These are phyloP conservation scores for Cerceris ruficornis DNA, from an alignment of 2,888 invertebrate genomes.

Conservation along the genomic window DNA sequence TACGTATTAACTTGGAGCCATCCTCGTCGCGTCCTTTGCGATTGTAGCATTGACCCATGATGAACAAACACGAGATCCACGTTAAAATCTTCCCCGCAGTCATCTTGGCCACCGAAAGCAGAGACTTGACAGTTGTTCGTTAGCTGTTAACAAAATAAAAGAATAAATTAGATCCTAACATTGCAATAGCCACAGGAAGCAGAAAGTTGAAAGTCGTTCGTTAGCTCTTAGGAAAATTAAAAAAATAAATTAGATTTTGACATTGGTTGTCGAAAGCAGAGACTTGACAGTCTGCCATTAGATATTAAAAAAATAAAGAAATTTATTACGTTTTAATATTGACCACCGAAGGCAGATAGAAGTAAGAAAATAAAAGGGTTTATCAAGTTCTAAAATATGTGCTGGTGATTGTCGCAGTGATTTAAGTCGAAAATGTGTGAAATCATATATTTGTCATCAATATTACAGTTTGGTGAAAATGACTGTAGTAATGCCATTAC, in stretches of 20 bases:
- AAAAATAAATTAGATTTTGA: no score
- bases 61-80: conserved; percentile 61
- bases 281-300: not conserved
- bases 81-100: conserved; percentile 55
- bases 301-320: conserved; percentile 25
- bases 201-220: no score
- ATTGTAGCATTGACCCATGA: conserved; percentile 68
- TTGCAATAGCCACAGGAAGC: not conserved
- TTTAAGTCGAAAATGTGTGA: no score
- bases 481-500: no score
- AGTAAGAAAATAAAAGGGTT: no score
- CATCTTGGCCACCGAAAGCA: conserved; percentile 51
- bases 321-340: not conserved
- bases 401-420: no score
- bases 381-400: no score
- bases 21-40: conserved; percentile 77
- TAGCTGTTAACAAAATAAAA: conserved; percentile 24
- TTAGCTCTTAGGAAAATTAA: no score
- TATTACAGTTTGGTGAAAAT: no score
- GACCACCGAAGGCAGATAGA: no score
- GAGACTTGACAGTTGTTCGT: not conserved
- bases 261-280: conserved; percentile 28
- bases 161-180: not conserved
- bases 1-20: conserved; percentile 81
- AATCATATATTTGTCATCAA: no score